These are phyloP conservation scores for Nomia melanderi DNA, from an alignment of 1,140 invertebrate genomes.

Conservation along the genomic window DNA sequence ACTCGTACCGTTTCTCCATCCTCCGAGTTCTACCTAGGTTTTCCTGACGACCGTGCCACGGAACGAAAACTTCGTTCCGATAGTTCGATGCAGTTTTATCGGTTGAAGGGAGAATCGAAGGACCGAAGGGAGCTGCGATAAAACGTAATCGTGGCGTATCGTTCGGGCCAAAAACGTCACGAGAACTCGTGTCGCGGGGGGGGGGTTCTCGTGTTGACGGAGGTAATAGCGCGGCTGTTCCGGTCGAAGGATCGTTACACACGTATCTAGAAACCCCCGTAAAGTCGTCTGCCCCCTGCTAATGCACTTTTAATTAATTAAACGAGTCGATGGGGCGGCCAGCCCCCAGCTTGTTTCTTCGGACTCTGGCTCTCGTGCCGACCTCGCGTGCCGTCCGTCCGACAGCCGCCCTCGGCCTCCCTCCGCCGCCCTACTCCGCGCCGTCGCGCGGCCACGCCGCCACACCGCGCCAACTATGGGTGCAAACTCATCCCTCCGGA, in stretches of 20 bases:
- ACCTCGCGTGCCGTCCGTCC: slow-evolving; percentile 79
- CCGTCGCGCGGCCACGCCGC: no score
- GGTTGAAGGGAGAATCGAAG: no score
- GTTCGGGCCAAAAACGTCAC: neutral
- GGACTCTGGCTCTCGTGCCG: slow-evolving; percentile 53
- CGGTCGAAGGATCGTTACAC: slow-evolving; percentile 70
- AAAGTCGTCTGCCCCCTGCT: slow-evolving; percentile 64
- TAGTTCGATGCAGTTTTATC: no score
- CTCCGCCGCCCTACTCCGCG: no score
- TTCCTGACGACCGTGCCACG: no score
- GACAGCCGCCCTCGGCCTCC: no score
- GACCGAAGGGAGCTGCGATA: neutral
- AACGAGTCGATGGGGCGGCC: slow-evolving; percentile 75
- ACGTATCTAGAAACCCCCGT: slow-evolving; percentile 56
- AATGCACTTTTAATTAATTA: slow-evolving; percentile 83
- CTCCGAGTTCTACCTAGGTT: no score
- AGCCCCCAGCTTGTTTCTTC: slow-evolving; percentile 51
- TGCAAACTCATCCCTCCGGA: slow-evolving; percentile 76
- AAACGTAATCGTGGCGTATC: neutral
- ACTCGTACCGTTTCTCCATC: no score
- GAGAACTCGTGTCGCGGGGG: slow-evolving; percentile 21
- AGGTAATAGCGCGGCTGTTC: slow-evolving; percentile 74
- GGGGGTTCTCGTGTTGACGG: slow-evolving; percentile 67
- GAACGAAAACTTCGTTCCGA: neutral
- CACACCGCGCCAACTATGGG: slow-evolving; percentile 65